Conservation (phyloP, 2,113 vertebrate species). For the Pachycephala philippinensis region DNA sequence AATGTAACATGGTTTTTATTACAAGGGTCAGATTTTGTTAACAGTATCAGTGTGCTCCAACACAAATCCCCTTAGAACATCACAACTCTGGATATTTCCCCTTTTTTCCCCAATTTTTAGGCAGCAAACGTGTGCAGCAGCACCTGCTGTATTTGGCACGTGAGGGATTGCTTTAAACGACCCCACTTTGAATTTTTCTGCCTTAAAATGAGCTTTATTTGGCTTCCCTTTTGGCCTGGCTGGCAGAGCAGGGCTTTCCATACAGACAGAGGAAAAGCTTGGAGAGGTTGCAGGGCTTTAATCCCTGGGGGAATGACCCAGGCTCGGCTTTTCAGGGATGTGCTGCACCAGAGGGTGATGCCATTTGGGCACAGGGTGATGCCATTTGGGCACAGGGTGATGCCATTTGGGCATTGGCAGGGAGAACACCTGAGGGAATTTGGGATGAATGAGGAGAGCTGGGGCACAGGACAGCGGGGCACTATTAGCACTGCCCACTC, state of each 20-base stretch:
- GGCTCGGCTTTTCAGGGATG: constrained; percentile 78
- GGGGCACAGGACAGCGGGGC: neutral
- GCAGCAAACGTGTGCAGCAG: neutral
- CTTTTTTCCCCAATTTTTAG: neutral
- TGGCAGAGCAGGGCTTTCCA: constrained; percentile 64
- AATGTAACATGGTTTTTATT: rapidly evolving
- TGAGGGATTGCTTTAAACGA: constrained; percentile 37
- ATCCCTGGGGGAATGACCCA: constrained; percentile 86
- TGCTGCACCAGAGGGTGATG: constrained; percentile 73
- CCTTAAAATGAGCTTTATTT: constrained; percentile 57
- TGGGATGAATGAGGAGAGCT: constrained; percentile 52
- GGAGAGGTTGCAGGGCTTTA: constrained; percentile 82
- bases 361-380: constrained; percentile 79
- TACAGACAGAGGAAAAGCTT: constrained; percentile 79
- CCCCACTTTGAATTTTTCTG: constrained; percentile 70
- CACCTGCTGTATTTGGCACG: neutral
- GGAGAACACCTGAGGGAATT: constrained; percentile 75
- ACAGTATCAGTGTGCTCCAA: rapidly evolving
- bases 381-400: constrained; percentile 79
- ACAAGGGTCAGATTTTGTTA: neutral
- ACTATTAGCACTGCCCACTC: neutral
- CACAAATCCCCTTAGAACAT: too few species aligned
- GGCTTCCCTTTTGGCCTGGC: neutral
- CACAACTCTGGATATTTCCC: rapidly evolving
- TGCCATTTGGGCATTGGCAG: constrained; percentile 75